phyloP scores from a whole-genome alignment of 2,888 invertebrate species.

The Heliconius charithonia region DNA sequence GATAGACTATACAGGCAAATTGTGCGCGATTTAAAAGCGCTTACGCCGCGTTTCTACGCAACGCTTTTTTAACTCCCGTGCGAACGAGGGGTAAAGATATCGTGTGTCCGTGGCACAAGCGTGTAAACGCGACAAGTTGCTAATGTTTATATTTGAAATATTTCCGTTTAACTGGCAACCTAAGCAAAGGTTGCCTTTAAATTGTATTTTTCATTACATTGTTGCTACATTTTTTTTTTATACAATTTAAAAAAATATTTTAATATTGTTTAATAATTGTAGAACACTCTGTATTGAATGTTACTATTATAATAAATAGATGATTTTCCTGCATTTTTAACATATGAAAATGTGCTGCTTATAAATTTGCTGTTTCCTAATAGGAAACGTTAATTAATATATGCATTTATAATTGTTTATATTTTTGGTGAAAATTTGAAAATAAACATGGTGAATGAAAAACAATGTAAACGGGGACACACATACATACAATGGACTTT shows the following conservation, averaged over 20 bases:
- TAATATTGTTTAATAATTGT: background rate
- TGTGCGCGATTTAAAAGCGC: too few species aligned
- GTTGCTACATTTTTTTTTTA: too few species aligned
- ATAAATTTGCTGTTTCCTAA: background rate
- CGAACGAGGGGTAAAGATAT: too few species aligned
- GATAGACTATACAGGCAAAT: too few species aligned
- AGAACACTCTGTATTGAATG: background rate
- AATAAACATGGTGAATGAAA: conserved; percentile 13
- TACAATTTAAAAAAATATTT: too few species aligned
- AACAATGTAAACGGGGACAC: conserved; percentile 36
- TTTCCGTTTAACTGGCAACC: background rate
- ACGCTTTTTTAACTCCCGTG: too few species aligned
- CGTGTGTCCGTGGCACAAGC: too few species aligned
- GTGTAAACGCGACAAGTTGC: too few species aligned
- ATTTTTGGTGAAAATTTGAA: background rate
- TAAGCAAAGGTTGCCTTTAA: background rate
- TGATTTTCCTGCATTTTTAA: background rate
- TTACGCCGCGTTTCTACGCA: too few species aligned
- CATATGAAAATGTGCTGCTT: conserved; percentile 13
- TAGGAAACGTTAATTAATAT: background rate
- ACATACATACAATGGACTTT: conserved; percentile 42
- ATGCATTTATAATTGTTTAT: conserved; percentile 19
- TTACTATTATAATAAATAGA: background rate
- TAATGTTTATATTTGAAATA: background rate
- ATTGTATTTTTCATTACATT: too few species aligned